Evolutionary conservation across 92 coral and sea anemone genomes (phyloP).

Genomic region (Palythoa heliodiscus): DNA sequence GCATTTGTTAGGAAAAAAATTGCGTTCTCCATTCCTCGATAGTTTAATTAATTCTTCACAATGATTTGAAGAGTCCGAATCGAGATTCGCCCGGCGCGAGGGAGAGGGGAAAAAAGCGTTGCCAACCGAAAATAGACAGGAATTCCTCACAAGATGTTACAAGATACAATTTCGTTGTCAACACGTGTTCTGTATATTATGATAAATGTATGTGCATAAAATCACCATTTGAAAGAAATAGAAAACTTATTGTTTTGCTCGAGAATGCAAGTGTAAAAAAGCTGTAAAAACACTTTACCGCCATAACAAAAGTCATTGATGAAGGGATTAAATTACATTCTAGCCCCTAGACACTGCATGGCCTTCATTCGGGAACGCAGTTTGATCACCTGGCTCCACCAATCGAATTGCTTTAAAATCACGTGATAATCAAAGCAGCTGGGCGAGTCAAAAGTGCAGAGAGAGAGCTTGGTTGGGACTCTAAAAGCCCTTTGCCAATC

Average conservation of each 20-base stretch:
- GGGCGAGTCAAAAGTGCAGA: conserved; percentile 80
- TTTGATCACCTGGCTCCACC: conserved; percentile 70
- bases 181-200: conserved; percentile 66
- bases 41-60: conserved; percentile 72
- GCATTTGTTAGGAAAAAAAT: conserved; percentile 76
- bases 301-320: conserved; percentile 96
- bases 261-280: conserved; percentile 82
- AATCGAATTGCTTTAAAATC: conserved; percentile 62
- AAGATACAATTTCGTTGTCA: conserved; percentile 5
- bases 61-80: conserved; percentile 35
- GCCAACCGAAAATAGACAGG: not conserved
- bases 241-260: conserved; percentile 73
- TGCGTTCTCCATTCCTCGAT: conserved; percentile 55
- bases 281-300: conserved; percentile 94
- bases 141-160: conserved; percentile 19
- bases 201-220: conserved; percentile 56
- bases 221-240: conserved; percentile 79
- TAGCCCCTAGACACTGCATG: conserved; percentile 59
- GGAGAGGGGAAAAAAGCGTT: not conserved
- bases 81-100: not conserved
- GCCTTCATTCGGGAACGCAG: conserved; percentile 67
- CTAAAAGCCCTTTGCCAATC: conserved; percentile 74
- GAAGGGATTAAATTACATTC: conserved; percentile 80
- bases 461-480: conserved; percentile 53
- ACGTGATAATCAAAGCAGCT: conserved; percentile 86